phyloP scores from a whole-genome alignment of 2,113 vertebrate genomes.

The Festucalex cinctus region DNA sequence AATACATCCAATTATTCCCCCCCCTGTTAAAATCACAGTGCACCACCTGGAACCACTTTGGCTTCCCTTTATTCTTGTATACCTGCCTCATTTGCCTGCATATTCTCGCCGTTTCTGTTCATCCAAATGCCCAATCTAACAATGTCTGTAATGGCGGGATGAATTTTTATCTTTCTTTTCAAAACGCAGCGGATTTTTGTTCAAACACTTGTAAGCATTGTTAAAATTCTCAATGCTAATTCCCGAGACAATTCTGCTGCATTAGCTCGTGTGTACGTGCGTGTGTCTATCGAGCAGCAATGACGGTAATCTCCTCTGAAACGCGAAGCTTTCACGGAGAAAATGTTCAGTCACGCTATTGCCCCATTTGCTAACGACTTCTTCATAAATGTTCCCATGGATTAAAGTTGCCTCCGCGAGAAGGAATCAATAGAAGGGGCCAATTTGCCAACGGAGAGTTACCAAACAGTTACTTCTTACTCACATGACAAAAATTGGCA shows the following conservation, averaged over 20 bases:
- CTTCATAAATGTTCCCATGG: constrained; percentile 40
- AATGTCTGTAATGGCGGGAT: constrained; percentile 12
- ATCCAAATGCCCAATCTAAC: constrained; percentile 44
- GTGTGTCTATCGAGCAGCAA: constrained; percentile 12
- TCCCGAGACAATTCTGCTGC: constrained; percentile 8
- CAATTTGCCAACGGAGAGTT: constrained; percentile 2
- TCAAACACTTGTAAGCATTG: constrained; percentile 15
- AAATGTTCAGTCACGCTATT: constrained; percentile 13
- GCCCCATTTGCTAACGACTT: constrained; percentile 31
- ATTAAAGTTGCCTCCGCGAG: constrained; percentile 34
- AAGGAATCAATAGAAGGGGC: constrained; percentile 9
- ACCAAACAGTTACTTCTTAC: not conserved
- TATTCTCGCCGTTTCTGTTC: constrained; percentile 51
- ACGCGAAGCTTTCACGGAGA: constrained; percentile 20
- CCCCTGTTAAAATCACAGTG: constrained; percentile 62
- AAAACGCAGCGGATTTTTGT: constrained; percentile 11
- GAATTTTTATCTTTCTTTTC: constrained; percentile 25
- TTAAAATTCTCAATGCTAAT: constrained; percentile 17
- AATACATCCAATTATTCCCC: constrained; percentile 66
- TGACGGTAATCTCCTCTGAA: constrained; percentile 8
- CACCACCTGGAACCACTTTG: constrained; percentile 69
- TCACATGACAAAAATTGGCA: too few relatives aligned
- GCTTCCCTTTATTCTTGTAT: constrained; percentile 53
- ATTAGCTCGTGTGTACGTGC: constrained; percentile 17
- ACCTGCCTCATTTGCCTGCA: constrained; percentile 49